A percentile compares a stretch with the other conserved stretches of the same genome.
Conservation (phyloP, 2,888 invertebrate species). For the Drosophila ezoana region DNA sequence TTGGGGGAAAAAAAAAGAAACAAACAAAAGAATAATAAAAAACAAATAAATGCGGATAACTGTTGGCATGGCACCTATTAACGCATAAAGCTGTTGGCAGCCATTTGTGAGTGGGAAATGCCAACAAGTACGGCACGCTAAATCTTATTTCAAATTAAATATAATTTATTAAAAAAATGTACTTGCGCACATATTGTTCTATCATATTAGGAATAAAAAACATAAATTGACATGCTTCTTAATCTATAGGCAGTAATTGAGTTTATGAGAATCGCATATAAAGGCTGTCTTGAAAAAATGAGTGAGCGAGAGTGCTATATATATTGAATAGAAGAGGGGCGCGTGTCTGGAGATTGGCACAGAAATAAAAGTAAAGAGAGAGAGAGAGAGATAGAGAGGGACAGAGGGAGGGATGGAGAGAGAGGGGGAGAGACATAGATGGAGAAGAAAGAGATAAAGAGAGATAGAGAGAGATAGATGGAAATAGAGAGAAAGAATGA, state of each 20-base stretch:
- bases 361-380: neutral
- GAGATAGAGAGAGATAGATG: neutral
- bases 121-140: neutral
- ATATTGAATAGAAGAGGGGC: too few relatives aligned
- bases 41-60: conserved; percentile 62
- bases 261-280: neutral
- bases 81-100: conserved; percentile 20
- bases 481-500: neutral
- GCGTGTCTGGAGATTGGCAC: too few relatives aligned
- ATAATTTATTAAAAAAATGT: neutral
- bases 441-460: neutral
- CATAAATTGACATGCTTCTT: too few relatives aligned
- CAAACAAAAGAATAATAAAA: conserved; percentile 55
- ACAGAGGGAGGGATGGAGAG: neutral
- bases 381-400: too few relatives aligned
- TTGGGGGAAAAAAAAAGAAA: conserved; percentile 34
- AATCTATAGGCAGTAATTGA: neutral
- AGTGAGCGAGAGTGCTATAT: neutral
- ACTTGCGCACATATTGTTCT: neutral
- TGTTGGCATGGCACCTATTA: conserved; percentile 64
- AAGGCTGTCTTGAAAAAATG: neutral
- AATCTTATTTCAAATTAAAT: neutral
- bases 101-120: neutral
- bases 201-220: neutral
- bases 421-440: too few relatives aligned